A percentile compares a stretch with the other conserved stretches of the same genome.
phyloP scores from a whole-genome alignment of 1,140 invertebrate genomes.

The Drosophila seguyi region DNA sequence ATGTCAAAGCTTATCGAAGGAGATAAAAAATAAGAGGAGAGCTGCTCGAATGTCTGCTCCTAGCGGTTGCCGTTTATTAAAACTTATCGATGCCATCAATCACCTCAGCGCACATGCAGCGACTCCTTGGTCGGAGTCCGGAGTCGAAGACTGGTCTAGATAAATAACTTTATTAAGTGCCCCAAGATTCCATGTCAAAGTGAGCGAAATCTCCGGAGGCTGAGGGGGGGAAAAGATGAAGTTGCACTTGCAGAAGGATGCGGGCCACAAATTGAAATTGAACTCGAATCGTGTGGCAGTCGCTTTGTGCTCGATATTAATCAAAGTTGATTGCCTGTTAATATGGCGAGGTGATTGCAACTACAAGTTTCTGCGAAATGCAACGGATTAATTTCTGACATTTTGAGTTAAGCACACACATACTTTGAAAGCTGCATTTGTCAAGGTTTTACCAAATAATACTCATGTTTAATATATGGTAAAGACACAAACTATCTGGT shows the following conservation, averaged over 20 bases:
- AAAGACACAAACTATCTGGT: neutral
- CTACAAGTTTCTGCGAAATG: constrained; percentile 27
- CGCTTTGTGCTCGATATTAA: constrained; percentile 51
- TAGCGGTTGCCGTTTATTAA: constrained; percentile 70
- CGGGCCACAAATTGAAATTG: constrained; percentile 51
- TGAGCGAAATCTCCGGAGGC: constrained; percentile 1
- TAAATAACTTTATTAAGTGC: constrained; percentile 71
- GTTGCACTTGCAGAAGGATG: constrained; percentile 23
- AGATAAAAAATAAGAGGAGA: neutral
- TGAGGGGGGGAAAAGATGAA: constrained; percentile 1
- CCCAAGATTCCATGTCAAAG: constrained; percentile 24
- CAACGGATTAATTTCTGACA: constrained; percentile 24
- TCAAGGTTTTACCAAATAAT: neutral
- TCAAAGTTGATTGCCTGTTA: constrained; percentile 50
- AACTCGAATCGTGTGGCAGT: constrained; percentile 35
- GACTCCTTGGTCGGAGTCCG: constrained; percentile 23
- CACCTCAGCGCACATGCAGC: constrained; percentile 45
- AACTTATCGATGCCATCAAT: constrained; percentile 84
- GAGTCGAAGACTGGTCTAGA: constrained; percentile 33
- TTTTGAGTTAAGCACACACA: too few species aligned
- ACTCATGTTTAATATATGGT: neutral
- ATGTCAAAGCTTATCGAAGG: constrained; percentile 36
- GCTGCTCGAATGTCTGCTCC: constrained; percentile 17
- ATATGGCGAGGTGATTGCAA: constrained; percentile 33
- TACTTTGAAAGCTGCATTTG: neutral